Conservation (phyloP, 2,797 vertebrate genomes). For the Malacoctenus gilli region DNA sequence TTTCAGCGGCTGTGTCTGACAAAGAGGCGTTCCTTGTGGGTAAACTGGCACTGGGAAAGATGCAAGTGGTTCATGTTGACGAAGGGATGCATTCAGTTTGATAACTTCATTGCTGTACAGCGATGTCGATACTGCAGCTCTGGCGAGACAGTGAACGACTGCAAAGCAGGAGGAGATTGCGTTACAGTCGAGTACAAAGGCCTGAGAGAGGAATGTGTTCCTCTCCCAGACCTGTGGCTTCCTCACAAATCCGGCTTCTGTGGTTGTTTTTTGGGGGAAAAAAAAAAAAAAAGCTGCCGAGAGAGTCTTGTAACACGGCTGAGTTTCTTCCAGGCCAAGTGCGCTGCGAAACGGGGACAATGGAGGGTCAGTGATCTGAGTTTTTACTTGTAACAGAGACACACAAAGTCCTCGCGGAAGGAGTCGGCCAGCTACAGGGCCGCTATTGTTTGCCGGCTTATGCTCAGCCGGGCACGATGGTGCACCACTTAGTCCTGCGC, state of each 20-base stretch:
- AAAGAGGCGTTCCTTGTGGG: no score
- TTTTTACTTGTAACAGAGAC: slow-evolving; percentile 66
- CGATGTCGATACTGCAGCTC: not conserved
- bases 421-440: slow-evolving; percentile 44
- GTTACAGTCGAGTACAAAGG: slow-evolving; percentile 28
- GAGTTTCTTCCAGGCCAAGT: slow-evolving; percentile 70
- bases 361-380: slow-evolving; percentile 69
- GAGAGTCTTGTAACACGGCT: slow-evolving; percentile 57
- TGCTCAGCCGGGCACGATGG: slow-evolving; percentile 41
- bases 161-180: slow-evolving; percentile 1
- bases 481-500: slow-evolving; percentile 32
- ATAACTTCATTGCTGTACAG: slow-evolving; percentile 17
- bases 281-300: slow-evolving; percentile 59
- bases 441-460: slow-evolving; percentile 45
- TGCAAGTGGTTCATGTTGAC: no score
- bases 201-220: slow-evolving; percentile 34
- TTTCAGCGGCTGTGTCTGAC: no score
- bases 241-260: slow-evolving; percentile 53
- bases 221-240: slow-evolving; percentile 52
- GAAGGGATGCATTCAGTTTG: no score
- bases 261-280: slow-evolving; percentile 59
- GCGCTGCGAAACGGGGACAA: slow-evolving; percentile 46
- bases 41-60: no score
- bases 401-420: slow-evolving; percentile 47
- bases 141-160: not conserved